Evolutionary conservation across 1,140 invertebrate genomes (phyloP).

Genomic region (Drosophila suzukii): DNA sequence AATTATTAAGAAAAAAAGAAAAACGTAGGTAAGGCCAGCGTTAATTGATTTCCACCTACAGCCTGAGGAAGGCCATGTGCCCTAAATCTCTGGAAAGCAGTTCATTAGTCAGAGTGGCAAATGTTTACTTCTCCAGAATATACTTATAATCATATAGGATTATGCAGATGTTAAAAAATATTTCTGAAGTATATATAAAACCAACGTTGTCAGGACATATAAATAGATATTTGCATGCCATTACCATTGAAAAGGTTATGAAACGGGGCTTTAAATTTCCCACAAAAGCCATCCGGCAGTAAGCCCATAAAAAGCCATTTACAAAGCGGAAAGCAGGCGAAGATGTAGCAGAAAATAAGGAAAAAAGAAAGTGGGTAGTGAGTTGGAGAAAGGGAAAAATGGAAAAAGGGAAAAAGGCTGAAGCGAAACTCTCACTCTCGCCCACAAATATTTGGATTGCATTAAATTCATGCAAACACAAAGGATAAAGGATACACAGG

Average conservation of each 20-base stretch:
- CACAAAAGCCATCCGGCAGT: conserved; percentile 57
- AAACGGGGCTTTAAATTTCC: conserved; percentile 46
- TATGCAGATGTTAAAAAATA: conserved; percentile 22
- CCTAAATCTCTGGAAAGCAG: conserved; percentile 19
- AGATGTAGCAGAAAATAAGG: conserved; percentile 18
- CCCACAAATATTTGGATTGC: conserved; percentile 82
- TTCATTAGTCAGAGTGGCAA: conserved; percentile 18
- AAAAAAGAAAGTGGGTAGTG: not conserved
- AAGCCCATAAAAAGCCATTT: conserved; percentile 71
- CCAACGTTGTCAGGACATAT: conserved; percentile 3
- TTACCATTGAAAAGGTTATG: conserved; percentile 37
- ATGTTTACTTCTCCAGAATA: conserved; percentile 21
- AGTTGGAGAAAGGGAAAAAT: not conserved
- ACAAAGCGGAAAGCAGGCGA: conserved; percentile 57
- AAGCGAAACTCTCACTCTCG: conserved; percentile 51
- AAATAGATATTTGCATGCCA: conserved; percentile 48
- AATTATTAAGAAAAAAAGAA: conserved; percentile 24
- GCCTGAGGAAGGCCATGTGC: conserved; percentile 33
- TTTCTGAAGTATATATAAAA: not conserved
- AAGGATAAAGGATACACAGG: conserved; percentile 75
- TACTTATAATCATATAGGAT: conserved; percentile 17
- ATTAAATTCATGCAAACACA: conserved; percentile 82
- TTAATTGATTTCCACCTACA: conserved; percentile 43
- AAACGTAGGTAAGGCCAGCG: conserved; percentile 26
- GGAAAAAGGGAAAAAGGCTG: conserved; percentile 11